Conservation (phyloP, 2,888 invertebrate species). For the Brenthis ino region DNA sequence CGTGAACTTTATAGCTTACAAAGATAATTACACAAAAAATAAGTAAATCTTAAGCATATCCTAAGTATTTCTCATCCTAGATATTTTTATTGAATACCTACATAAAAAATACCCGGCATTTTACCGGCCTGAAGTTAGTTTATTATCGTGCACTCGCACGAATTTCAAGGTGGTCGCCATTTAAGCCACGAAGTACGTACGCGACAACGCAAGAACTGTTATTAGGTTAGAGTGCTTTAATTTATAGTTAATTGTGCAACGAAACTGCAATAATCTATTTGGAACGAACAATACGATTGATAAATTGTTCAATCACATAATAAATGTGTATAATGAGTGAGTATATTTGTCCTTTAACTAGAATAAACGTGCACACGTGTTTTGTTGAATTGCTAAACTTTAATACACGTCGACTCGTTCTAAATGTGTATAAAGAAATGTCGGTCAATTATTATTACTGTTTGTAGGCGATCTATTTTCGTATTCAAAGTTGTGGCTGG, state of each 20-base stretch:
- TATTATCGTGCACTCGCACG: constrained; percentile 50
- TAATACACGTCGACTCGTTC: constrained; percentile 42
- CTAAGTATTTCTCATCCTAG: too few species aligned
- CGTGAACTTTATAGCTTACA: too few species aligned
- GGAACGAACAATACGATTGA: constrained; percentile 47
- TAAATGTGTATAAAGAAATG: constrained; percentile 22
- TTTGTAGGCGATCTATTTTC: constrained; percentile 68
- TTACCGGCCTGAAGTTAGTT: constrained; percentile 60
- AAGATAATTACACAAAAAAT: not conserved
- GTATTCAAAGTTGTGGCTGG: constrained; percentile 1
- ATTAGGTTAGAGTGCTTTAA: constrained; percentile 72
- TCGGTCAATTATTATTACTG: constrained; percentile 58
- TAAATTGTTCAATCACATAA: constrained; percentile 50
- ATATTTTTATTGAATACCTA: constrained; percentile 37
- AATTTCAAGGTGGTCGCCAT: constrained; percentile 77
- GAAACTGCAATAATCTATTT: constrained; percentile 51
- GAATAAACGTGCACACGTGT: constrained; percentile 59
- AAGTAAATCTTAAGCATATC: too few species aligned
- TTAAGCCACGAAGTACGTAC: constrained; percentile 73
- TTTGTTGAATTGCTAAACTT: constrained; percentile 24
- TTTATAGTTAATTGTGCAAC: constrained; percentile 60
- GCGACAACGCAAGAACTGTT: constrained; percentile 17
- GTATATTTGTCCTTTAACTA: constrained; percentile 47
- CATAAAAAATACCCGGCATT: constrained; percentile 54
- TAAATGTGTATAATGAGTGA: constrained; percentile 61